Conservation (phyloP, 2,888 invertebrate species). For the Pyralis farinalis region DNA sequence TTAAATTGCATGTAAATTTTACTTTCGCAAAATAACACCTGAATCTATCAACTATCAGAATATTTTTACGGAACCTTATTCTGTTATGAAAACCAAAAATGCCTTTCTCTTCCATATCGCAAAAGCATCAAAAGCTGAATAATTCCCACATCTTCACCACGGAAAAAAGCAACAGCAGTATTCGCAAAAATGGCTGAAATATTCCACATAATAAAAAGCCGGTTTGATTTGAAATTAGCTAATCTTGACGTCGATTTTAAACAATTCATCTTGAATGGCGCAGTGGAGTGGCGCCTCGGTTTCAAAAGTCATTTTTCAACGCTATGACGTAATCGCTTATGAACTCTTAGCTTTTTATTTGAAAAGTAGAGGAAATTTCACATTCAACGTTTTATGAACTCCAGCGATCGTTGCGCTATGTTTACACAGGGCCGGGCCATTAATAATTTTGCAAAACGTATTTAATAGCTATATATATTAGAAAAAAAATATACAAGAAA, state of each 20-base stretch:
- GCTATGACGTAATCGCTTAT: constrained; percentile 72
- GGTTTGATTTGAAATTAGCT: constrained; percentile 23
- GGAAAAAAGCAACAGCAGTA: constrained; percentile 1
- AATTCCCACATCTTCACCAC: too few relatives aligned
- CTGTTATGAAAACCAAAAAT: too few relatives aligned
- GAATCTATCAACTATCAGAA: too few relatives aligned
- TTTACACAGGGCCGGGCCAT: neutral
- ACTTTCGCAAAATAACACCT: too few relatives aligned
- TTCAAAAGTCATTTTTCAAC: constrained; percentile 70
- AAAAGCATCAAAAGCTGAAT: too few relatives aligned
- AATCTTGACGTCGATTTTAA: constrained; percentile 55
- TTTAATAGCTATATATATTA: too few relatives aligned
- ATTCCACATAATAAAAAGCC: constrained; percentile 12
- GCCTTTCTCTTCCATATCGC: too few relatives aligned
- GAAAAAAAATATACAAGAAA: too few relatives aligned
- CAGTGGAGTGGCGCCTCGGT: constrained; percentile 46
- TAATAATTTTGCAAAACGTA: too few relatives aligned
- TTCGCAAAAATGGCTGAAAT: constrained; percentile 1
- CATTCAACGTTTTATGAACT: constrained; percentile 60
- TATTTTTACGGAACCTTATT: too few relatives aligned
- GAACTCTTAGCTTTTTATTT: constrained; percentile 68
- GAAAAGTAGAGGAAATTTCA: constrained; percentile 58
- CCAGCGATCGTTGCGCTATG: constrained; percentile 5
- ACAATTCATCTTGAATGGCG: constrained; percentile 60
- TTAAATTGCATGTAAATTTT: too few relatives aligned